These are phyloP conservation scores for Vulpes lagopus DNA, from an alignment of 2,113 vertebrate genomes.

Conservation along the genomic window DNA sequence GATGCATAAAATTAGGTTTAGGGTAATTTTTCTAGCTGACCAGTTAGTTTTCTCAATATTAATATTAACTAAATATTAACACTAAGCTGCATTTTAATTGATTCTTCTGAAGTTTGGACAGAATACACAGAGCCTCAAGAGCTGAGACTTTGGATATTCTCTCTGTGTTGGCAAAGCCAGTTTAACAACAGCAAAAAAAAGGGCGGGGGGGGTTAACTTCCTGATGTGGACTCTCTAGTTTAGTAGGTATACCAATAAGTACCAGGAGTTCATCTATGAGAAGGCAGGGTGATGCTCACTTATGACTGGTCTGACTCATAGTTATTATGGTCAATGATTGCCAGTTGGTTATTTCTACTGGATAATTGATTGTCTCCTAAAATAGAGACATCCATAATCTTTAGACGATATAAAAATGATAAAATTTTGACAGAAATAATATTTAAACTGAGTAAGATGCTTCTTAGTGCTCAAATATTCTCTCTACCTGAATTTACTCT, in stretches of 20 bases:
- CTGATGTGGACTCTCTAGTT: not conserved
- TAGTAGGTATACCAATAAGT: not conserved
- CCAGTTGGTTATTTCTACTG: not conserved
- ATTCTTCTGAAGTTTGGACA: not conserved
- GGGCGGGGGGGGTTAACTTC: not conserved
- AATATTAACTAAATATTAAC: not conserved
- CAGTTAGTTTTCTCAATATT: slow-evolving; percentile 24
- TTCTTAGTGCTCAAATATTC: not conserved
- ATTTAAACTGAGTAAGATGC: not conserved
- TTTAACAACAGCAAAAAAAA: not conserved
- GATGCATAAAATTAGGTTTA: not conserved
- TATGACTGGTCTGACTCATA: not conserved
- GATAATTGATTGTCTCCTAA: not conserved
- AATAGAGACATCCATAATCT: not conserved
- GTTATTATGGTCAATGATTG: not conserved
- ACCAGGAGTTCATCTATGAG: not conserved
- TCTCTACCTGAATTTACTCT: not conserved
- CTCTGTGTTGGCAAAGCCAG: not conserved
- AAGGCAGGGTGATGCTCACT: not conserved
- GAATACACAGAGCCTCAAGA: not conserved
- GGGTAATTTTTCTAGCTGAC: not conserved
- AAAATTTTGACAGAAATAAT: not conserved
- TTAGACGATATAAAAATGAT: not conserved
- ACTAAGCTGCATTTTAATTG: not conserved
- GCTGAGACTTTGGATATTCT: not conserved